Conservation (phyloP, 2,888 invertebrate genomes). For the Drosophila melanocephala region DNA sequence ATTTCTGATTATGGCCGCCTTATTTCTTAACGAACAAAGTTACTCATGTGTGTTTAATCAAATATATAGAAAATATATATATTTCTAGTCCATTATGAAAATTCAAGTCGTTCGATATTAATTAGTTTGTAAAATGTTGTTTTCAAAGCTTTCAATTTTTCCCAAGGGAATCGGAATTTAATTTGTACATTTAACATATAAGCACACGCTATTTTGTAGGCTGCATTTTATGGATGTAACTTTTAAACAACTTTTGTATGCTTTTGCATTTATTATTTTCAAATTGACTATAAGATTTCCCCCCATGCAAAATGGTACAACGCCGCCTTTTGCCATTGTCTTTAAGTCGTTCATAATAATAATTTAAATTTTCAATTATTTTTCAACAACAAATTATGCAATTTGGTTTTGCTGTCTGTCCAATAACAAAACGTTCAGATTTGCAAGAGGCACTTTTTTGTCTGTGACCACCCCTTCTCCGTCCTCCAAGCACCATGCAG, state of each 20-base stretch:
- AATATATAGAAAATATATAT: neutral
- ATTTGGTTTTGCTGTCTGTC: slow-evolving; percentile 21
- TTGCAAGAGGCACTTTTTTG: slow-evolving; percentile 58
- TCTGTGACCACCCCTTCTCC: neutral
- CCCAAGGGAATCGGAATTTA: neutral
- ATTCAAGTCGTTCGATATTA: too few species aligned
- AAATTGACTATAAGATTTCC: neutral
- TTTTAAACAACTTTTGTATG: neutral
- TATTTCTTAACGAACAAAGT: neutral
- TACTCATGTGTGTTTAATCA: neutral
- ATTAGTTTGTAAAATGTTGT: neutral
- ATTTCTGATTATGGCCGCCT: neutral
- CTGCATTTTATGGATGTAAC: neutral
- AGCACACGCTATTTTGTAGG: neutral
- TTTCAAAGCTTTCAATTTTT: neutral
- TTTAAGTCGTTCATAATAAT: slow-evolving; percentile 14
- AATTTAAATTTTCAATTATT: slow-evolving; percentile 34
- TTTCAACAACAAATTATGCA: slow-evolving; percentile 41
- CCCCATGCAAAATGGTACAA: neutral
- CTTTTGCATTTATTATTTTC: neutral
- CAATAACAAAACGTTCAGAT: slow-evolving; percentile 10
- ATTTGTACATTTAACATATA: neutral
- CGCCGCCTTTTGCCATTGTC: slow-evolving; percentile 7
- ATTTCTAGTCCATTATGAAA: neutral
- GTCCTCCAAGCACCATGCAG: neutral